Evolutionary conservation across 2,797 vertebrate species (phyloP), one percentile per base, ranked within the genome.

Genomic region (Sparus aurata): DNA sequence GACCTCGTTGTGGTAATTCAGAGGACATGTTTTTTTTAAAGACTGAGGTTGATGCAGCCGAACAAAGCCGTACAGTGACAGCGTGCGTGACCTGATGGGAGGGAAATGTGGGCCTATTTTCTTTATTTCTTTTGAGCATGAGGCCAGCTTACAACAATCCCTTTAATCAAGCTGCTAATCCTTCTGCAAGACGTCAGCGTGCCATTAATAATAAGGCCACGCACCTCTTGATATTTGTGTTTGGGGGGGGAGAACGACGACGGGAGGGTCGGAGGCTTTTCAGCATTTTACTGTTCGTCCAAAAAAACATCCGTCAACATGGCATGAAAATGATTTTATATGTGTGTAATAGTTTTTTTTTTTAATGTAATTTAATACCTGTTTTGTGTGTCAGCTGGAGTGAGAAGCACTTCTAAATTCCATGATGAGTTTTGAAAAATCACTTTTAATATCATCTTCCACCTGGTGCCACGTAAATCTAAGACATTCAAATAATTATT

Each of bases 101-200:
- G 79, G 81, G 79, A 89, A 87, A 91, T 85, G 80, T 83, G 69
- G 60, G 27, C 84, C 87, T 84, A 88, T 25, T 91, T 88, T 89
- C 79, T 90, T 88, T 87, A 88, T 94, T 90, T 92, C 85, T 93
- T 34, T 84, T 90, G 79, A 87, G 83, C 86, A 88, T 84, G 86
- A 90, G 82, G 82, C 87, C 89, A 91, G 87, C 79, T 93, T 91
- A 88, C 81, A 91, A 87, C 87, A 91, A 93, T 92, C 87, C 89
- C 91, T 94, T 93, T 93, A 94, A 94, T 95, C 92, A 94, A 92
- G 92, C 86, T 91, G 80, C 83, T 94, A 93, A 95, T 95, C 92
- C 93, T 82, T 90, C 73, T 79, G 92, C 84, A 94, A 93, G 91
- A 95, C 86, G 87, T 95, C 91, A 94, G 87, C 80, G 67, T 80